phyloP scores from a whole-genome alignment of 1,140 invertebrate genomes.

The Samia ricini region DNA sequence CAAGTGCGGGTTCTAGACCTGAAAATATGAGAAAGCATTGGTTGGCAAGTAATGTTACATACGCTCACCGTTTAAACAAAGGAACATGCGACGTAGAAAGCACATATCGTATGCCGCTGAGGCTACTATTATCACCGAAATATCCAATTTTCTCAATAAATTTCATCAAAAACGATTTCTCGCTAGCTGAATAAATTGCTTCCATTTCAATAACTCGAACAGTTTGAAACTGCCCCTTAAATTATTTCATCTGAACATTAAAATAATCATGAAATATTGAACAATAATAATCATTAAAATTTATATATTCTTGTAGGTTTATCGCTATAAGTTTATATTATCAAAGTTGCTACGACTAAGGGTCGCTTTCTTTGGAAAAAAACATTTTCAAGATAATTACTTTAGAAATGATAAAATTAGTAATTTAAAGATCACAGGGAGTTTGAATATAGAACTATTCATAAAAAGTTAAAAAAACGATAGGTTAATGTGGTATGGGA shows the following conservation, averaged over 20 bases:
- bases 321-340: not conserved
- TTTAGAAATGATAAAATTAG: too few relatives aligned
- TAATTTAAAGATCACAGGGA: too few relatives aligned
- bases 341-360: not conserved
- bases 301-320: not conserved
- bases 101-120: slow-evolving; percentile 45
- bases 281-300: not conserved
- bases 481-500: too few relatives aligned
- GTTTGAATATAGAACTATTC: too few relatives aligned
- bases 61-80: slow-evolving; percentile 42
- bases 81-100: slow-evolving; percentile 34
- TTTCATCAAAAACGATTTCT: slow-evolving; percentile 4
- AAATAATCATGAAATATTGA: not conserved
- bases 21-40: too few relatives aligned
- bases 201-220: slow-evolving; percentile 1
- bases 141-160: slow-evolving; percentile 41
- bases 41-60: too few relatives aligned
- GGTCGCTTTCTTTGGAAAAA: too few relatives aligned
- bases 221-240: not conserved
- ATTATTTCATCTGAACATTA: not conserved
- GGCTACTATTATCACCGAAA: slow-evolving; percentile 48
- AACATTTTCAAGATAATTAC: too few relatives aligned
- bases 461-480: too few relatives aligned
- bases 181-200: not conserved
- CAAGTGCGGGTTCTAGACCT: too few relatives aligned